These are phyloP conservation scores for Euleptes europaea DNA, from an alignment of 2,113 vertebrate species.

Conservation along the genomic window DNA sequence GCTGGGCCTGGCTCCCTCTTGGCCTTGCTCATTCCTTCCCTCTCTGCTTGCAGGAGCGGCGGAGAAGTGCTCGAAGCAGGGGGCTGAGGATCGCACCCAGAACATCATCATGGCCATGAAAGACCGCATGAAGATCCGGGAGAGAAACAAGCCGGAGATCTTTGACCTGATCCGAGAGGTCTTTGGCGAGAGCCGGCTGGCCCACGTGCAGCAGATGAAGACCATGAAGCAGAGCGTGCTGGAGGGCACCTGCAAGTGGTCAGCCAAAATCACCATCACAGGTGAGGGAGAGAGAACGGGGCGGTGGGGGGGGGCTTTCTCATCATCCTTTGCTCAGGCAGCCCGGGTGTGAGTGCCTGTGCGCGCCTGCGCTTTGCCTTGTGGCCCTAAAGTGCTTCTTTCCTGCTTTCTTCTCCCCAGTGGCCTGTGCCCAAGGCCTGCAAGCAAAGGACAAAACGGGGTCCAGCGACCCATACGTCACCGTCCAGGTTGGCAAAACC, in stretches of 20 bases:
- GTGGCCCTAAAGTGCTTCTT: too few relatives aligned
- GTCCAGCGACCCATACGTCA: constrained; percentile 97
- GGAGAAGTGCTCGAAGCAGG: constrained; percentile 96
- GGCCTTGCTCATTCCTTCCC: not conserved
- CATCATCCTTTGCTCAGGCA: too few relatives aligned
- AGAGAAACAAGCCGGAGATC: constrained; percentile 97
- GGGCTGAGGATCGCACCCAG: constrained; percentile 95
- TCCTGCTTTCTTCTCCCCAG: constrained; percentile 67
- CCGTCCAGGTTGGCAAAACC: constrained; percentile 96
- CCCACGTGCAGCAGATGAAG: constrained; percentile 96
- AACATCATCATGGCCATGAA: constrained; percentile 99
- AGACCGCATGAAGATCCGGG: constrained; percentile 98
- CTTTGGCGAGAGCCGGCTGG: constrained; percentile 85
- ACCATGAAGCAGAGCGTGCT: constrained; percentile 96
- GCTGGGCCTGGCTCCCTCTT: not conserved
- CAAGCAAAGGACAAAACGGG: constrained; percentile 99
- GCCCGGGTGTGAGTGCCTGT: too few relatives aligned
- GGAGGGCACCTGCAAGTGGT: constrained; percentile 99
- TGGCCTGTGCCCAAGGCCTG: constrained; percentile 95
- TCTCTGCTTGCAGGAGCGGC: constrained; percentile 84
- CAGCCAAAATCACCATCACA: constrained; percentile 97
- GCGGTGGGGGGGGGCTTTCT: too few relatives aligned
- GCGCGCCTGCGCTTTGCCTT: too few relatives aligned
- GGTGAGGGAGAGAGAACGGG: constrained; percentile 72
- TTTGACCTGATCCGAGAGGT: constrained; percentile 96